Percentiles rank a stretch among this genome's conserved stretches.
Evolutionary conservation across 1,140 invertebrate genomes (phyloP).

Genomic region (Heliconius himera): DNA sequence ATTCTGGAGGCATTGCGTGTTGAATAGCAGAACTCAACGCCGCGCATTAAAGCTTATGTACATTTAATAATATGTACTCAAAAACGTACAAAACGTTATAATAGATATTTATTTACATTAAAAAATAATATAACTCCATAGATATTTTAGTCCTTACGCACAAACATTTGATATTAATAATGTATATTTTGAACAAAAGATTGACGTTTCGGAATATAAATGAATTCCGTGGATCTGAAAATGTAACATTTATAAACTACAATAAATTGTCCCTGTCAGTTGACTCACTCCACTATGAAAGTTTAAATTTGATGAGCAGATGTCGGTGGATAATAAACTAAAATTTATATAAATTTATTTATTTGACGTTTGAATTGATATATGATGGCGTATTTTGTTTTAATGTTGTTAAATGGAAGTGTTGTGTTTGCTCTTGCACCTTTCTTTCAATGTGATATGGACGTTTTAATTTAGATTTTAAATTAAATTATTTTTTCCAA

Average conservation of each 20-base stretch:
- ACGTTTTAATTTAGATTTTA: background rate
- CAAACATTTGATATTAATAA: conserved; percentile 8
- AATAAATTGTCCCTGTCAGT: conserved; percentile 61
- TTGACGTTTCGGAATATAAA: conserved; percentile 29
- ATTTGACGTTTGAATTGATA: conserved; percentile 16
- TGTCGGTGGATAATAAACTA: conserved; percentile 24
- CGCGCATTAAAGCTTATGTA: no score
- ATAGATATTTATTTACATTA: background rate
- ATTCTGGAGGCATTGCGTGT: no score
- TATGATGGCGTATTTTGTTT: conserved; percentile 15
- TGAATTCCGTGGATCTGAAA: conserved; percentile 47
- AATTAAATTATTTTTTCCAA: no score
- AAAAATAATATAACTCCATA: no score
- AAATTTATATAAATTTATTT: conserved; percentile 28
- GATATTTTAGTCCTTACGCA: background rate
- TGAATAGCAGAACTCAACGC: no score
- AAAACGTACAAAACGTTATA: background rate
- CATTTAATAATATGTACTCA: background rate
- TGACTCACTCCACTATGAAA: conserved; percentile 70
- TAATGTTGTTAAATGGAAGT: background rate
- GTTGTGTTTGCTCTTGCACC: background rate
- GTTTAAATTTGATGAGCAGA: conserved; percentile 67
- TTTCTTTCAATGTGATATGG: background rate
- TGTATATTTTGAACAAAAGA: conserved; percentile 15
- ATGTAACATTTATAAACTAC: conserved; percentile 66